Evolutionary conservation across 2,797 vertebrate genomes (phyloP), one percentile per base, ranked within the genome.

Genomic region (Hoplostethus mediterraneus): DNA sequence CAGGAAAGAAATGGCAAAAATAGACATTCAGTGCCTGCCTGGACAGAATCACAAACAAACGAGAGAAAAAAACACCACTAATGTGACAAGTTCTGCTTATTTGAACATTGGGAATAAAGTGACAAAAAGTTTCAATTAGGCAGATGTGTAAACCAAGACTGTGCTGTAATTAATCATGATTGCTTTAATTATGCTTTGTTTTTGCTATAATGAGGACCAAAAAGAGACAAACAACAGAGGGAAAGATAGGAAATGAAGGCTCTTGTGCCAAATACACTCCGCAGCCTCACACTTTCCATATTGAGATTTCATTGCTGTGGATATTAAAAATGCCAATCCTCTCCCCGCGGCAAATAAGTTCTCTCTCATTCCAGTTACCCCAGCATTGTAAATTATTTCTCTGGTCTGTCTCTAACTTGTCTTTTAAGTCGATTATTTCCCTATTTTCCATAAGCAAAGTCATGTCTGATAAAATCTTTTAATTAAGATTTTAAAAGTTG

Each of bases 401-500:
- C 59, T 28, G 68, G 82, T 79, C 82, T 11, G 38, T 83, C 82
- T 88, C 76, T 80, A 87, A 90, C 79, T 73, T 85, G 83, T 80
- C 84, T 90, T 91, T 92, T 91, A 91, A 91, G 88, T 93, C 76
- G 78, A 87, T 90, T 93, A 88, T 88, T 90, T 91, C 78, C 52
- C 77, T 87, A 88, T 92, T 92, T 93, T 93, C 81, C 85, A 85
- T 84, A 92, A 87, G 82, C 90, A 91, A 91, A 86, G 86, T 63
- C 73, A 44, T 21, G 81, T 83, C 86, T 81, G 92, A 94, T 94
- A 89, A 67, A 80, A 94, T 94, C 91, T 94, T 93, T 93, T 94
- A 94, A 94, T 94, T 94, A 93, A 91, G 90, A 93, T 92, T 94
- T 89, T 82, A 92, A 85, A 86, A 89, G 84, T 91, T 91, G 79